Conservation (phyloP, 2,113 vertebrate species). For the Heterotilapia buettikoferi region DNA sequence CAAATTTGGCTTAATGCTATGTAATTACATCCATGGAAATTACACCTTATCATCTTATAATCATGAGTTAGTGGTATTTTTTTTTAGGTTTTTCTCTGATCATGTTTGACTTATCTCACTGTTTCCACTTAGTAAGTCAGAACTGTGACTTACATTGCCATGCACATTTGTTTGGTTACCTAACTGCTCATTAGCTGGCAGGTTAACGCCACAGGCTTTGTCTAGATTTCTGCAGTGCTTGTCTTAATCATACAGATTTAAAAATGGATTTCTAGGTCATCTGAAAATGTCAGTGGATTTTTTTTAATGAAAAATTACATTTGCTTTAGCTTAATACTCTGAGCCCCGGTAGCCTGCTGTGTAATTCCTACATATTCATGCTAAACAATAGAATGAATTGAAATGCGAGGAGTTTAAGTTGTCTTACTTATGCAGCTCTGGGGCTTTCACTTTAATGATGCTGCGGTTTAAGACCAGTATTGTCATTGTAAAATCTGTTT, state of each 20-base stretch:
- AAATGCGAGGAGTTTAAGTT: slow-evolving; percentile 47
- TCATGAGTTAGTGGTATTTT: not conserved
- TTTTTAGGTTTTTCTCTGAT: not conserved
- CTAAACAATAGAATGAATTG: slow-evolving; percentile 47
- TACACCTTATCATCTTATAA: not conserved
- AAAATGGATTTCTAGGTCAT: slow-evolving; percentile 7
- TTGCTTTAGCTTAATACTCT: not conserved
- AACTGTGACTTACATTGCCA: not conserved
- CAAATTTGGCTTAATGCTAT: not conserved
- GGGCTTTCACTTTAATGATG: slow-evolving; percentile 50
- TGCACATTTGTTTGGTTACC: not conserved
- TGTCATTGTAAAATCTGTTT: slow-evolving; percentile 17
- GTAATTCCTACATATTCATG: slow-evolving; percentile 19
- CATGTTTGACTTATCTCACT: not conserved
- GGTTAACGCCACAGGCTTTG: not conserved
- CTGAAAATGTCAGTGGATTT: slow-evolving; percentile 1
- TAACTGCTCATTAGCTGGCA: not conserved
- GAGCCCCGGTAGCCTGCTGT: not conserved
- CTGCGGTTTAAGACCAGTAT: slow-evolving; percentile 19
- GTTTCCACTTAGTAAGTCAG: not conserved
- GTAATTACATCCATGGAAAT: not conserved
- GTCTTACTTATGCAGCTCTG: slow-evolving; percentile 8
- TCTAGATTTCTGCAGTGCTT: not conserved
- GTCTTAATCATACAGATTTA: not conserved
- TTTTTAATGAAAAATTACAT: slow-evolving; percentile 1